Conservation (phyloP, 2,113 vertebrate genomes). For the Hymenochirus boettgeri region DNA sequence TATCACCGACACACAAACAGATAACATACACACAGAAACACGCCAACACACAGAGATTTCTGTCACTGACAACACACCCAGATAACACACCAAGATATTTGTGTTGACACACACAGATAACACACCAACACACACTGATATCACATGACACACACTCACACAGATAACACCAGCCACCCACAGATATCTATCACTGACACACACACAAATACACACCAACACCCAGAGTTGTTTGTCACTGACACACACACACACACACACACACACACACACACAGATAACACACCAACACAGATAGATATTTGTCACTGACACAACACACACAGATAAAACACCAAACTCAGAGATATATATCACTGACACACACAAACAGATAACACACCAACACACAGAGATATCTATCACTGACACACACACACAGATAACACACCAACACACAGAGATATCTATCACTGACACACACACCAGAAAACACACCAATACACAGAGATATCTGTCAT, state of each 20-base stretch:
- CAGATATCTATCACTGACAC: not conserved
- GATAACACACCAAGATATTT: too few relatives aligned
- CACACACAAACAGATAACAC: not conserved
- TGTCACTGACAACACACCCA: conserved; percentile 1
- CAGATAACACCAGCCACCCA: too few relatives aligned
- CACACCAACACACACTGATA: not conserved
- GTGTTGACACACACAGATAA: too few relatives aligned
- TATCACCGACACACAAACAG: not conserved
- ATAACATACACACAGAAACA: not conserved
- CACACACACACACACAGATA: not conserved
- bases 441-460: not conserved
- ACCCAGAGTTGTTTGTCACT: not conserved
- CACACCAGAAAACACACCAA: not conserved
- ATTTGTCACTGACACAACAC: not conserved
- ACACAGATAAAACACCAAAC: too few relatives aligned
- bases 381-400: not conserved
- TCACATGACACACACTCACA: not conserved
- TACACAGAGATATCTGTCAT: not conserved
- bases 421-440: too few relatives aligned
- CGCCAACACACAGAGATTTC: not conserved
- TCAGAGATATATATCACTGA: not conserved
- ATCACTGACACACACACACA: not conserved
- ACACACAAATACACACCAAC: not conserved
- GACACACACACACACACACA: not conserved
- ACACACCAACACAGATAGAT: not conserved